phyloP scores from a whole-genome alignment of 1,140 invertebrate genomes.

The Pararge aegeria region DNA sequence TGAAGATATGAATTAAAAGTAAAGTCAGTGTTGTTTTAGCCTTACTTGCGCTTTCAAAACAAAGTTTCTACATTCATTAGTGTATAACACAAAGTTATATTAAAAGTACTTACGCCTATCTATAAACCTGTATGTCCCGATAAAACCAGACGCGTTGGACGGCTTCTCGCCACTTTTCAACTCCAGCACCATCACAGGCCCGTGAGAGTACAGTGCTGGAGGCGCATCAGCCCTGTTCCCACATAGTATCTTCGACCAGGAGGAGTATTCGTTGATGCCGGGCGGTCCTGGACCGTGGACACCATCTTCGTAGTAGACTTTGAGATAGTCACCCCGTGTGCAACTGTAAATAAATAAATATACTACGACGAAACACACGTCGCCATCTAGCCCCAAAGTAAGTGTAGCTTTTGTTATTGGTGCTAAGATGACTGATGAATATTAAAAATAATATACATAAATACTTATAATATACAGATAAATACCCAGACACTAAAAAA shows the following conservation, averaged over 20 bases:
- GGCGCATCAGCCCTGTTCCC: slow-evolving; percentile 87
- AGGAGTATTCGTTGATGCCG: slow-evolving; percentile 89
- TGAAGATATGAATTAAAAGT: no score
- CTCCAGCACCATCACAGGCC: slow-evolving; percentile 88
- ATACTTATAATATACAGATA: no score
- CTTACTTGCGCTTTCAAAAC: no score
- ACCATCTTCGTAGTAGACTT: slow-evolving; percentile 83
- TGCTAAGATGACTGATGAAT: no score
- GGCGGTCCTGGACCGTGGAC: slow-evolving; percentile 81
- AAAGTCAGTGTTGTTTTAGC: no score
- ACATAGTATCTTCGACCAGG: slow-evolving; percentile 88
- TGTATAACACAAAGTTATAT: background rate
- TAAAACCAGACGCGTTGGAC: slow-evolving; percentile 87
- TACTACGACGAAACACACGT: no score
- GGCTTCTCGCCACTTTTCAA: slow-evolving; percentile 81
- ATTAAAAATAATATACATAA: no score
- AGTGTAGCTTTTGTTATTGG: no score
- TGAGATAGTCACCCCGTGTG: slow-evolving; percentile 86
- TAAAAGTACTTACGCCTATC: slow-evolving; percentile 86
- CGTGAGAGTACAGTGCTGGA: slow-evolving; percentile 89
- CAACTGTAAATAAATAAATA: slow-evolving; percentile 83
- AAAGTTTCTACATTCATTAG: no score
- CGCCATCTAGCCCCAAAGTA: no score
- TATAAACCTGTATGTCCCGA: slow-evolving; percentile 89
- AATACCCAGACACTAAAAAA: no score